Evolutionary conservation across 2,113 vertebrate genomes (phyloP).

Genomic region (Motacilla tschutschensis): DNA sequence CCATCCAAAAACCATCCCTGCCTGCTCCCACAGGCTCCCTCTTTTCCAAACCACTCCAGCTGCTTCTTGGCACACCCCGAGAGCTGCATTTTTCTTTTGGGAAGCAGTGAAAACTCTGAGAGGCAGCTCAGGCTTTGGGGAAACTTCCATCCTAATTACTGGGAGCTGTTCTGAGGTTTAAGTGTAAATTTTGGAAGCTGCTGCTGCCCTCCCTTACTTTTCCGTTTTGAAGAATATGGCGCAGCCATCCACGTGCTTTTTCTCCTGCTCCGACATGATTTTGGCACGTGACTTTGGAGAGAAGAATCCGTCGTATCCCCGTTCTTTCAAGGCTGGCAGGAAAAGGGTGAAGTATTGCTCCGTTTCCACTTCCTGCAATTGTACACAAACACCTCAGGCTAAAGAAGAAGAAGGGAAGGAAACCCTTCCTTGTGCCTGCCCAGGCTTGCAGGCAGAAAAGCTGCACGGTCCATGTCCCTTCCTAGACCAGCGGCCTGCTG

Average conservation of each 20-base stretch:
- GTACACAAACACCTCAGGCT: constrained; percentile 5
- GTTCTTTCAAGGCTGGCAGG: constrained; percentile 91
- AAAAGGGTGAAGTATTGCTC: constrained; percentile 98
- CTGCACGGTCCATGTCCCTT: background rate
- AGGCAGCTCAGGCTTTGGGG: background rate
- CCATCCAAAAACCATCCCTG: background rate
- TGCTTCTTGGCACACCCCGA: accelerated
- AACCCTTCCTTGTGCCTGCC: background rate
- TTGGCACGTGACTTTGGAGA: constrained; percentile 99
- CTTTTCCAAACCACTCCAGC: background rate
- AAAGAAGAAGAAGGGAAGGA: background rate
- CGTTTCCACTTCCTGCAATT: constrained; percentile 94
- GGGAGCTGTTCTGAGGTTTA: background rate
- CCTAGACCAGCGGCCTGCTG: background rate
- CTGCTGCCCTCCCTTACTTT: constrained; percentile 77
- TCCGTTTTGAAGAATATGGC: constrained; percentile 97
- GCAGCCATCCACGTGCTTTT: constrained; percentile 97
- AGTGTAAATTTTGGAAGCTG: background rate
- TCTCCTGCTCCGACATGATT: constrained; percentile 96
- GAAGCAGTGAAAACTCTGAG: background rate
- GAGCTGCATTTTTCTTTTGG: background rate
- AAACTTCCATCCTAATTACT: background rate
- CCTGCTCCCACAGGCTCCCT: background rate
- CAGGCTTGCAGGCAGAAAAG: background rate
- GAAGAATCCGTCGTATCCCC: constrained; percentile 96